Evolutionary conservation across 2,797 vertebrate genomes (phyloP).

Genomic region (Microctenopoma steveboyesi): DNA sequence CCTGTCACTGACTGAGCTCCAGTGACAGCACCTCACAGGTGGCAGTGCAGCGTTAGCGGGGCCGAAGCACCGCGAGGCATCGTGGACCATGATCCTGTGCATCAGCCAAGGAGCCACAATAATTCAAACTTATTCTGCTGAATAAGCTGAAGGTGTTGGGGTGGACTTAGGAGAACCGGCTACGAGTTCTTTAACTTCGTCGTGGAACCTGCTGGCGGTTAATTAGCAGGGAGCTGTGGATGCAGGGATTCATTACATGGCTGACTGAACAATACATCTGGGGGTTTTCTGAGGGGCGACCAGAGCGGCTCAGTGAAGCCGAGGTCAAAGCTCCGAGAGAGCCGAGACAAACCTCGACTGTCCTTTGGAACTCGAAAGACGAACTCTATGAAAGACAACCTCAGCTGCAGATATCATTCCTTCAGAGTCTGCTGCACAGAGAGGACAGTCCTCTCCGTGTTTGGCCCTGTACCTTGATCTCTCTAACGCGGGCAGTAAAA

Average conservation of each 20-base stretch:
- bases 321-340: neutral
- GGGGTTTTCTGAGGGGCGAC: constrained; percentile 50
- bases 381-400: neutral
- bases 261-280: constrained; percentile 56
- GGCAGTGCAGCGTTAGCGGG: neutral
- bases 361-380: neutral
- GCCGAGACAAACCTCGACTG: neutral
- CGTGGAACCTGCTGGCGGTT: constrained; percentile 54
- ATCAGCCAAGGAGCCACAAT: no score
- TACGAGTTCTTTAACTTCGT: constrained; percentile 40
- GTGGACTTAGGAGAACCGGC: constrained; percentile 19
- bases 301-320: constrained; percentile 8
- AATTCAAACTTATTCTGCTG: constrained; percentile 1
- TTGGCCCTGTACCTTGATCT: no score
- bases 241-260: constrained; percentile 58
- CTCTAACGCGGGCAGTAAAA: no score
- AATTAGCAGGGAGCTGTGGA: constrained; percentile 57
- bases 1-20: constrained; percentile 30
- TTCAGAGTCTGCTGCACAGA: neutral
- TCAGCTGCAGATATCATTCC: neutral
- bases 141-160: constrained; percentile 13
- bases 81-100: no score
- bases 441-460: no score
- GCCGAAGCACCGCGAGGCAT: no score
- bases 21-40: constrained; percentile 28